Conservation (phyloP, 2,888 invertebrate genomes). For the Orchestes rusci region DNA sequence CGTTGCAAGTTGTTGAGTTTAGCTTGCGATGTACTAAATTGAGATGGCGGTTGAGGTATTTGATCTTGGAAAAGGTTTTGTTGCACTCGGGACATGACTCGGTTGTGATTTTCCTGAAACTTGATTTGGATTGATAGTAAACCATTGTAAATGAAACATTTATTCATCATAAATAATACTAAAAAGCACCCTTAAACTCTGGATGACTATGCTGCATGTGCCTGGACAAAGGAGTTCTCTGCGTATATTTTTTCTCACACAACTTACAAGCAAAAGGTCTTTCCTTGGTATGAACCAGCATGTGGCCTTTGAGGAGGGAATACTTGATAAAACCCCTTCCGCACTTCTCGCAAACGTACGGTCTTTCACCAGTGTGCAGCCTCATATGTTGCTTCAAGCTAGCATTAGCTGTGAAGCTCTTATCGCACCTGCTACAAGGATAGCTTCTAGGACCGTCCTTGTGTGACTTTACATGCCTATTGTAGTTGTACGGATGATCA, state of each 20-base stretch:
- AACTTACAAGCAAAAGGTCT: conserved; percentile 31
- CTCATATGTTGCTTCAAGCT: conserved; percentile 20
- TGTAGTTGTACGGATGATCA: conserved; percentile 7
- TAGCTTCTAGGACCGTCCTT: not conserved
- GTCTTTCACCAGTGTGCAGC: conserved; percentile 25
- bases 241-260: conserved; percentile 33
- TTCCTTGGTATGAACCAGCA: conserved; percentile 23
- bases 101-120: too few relatives aligned
- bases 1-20: not conserved
- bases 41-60: not conserved
- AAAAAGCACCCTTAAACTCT: not conserved
- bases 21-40: not conserved
- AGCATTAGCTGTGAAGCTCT: conserved; percentile 34
- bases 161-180: too few relatives aligned
- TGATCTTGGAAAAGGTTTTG: not conserved
- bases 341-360: conserved; percentile 23
- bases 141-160: too few relatives aligned
- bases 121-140: too few relatives aligned
- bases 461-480: conserved; percentile 6
- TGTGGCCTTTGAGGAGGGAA: conserved; percentile 16
- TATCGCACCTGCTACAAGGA: conserved; percentile 40
- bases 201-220: conserved; percentile 27
- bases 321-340: conserved; percentile 19
- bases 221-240: conserved; percentile 13
- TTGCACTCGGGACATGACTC: not conserved